Base-by-base conservation (phyloP, 2,888 invertebrate species). In the Lasioglossum pauxillum region DNA sequence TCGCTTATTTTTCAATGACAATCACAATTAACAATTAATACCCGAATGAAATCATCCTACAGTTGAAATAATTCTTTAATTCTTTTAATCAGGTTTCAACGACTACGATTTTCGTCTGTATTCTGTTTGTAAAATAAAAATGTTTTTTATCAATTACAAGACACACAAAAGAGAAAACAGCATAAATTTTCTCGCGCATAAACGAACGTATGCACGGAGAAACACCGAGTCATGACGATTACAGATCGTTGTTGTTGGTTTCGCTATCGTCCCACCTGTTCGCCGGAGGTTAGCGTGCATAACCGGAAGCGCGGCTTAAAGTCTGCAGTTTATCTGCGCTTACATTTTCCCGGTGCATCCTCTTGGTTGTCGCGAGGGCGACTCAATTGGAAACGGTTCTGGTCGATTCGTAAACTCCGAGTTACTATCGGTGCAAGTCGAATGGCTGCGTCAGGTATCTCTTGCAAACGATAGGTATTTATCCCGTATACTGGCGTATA, bases 391-490 rank as follows among this genome's bases (percentile, higher is more conserved):
- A 57, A 10, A 14, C 78, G 72, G 19, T 19, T 75, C 44, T 71
- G 8, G 27, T 35, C 31, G 44, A 31, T 81, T 31, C 64, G 49
- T 41, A 57, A 57, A 74, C 35, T 10, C 73, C 60, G 60, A 31
- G 31, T 46, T 73, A 19, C 27, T 19, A 31, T 19, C 64, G 7
- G 31, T 10, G 64, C 16, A 31, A 57, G 53, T 71, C 38, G 27
- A 67, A 74, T 41, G 27, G 8, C 49, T 27, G 16, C 49, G 75
- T 46, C 8, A 19, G 31, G n/a, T 4, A 46, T 64, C 64, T 53
- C 38, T 84, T 72, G 79, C 12, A 76, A 76, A 44, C 72, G 71
- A 69, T 82, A 57, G 57, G 0, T 57, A 81, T 85, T 88, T 76
- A 88, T 88, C 64, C 72, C n/a, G 35, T 27, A 35, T 19, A 35